Evolutionary conservation across 2,888 invertebrate species (phyloP).

Genomic region (Melolontha melolontha): DNA sequence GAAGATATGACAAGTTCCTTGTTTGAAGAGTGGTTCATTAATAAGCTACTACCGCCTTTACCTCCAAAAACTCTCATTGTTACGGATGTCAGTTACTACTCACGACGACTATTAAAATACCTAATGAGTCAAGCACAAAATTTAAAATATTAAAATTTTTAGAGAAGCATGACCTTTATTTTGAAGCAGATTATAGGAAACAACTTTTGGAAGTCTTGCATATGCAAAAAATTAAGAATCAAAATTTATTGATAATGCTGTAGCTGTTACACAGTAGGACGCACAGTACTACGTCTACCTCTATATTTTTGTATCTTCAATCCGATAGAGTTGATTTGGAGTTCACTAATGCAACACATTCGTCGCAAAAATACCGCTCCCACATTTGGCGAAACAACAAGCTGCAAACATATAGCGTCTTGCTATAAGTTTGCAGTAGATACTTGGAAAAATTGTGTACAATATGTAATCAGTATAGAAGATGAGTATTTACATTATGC

Average conservation of each 20-base stretch:
- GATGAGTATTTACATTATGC: background rate
- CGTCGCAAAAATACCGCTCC: conserved; percentile 1
- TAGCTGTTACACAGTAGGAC: background rate
- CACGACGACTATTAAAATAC: no score
- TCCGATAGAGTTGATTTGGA: conserved; percentile 1
- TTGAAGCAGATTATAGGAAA: background rate
- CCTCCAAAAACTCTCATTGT: no score
- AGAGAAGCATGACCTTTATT: no score
- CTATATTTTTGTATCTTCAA: conserved; percentile 7
- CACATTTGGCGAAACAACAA: conserved; percentile 10
- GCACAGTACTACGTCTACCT: conserved; percentile 8
- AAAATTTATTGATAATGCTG: conserved; percentile 8
- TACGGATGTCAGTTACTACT: no score
- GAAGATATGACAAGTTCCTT: no score
- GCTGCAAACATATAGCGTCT: background rate
- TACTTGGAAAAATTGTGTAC: conserved; percentile 4
- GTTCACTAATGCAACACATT: conserved; percentile 6
- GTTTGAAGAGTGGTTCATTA: no score
- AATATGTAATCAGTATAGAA: background rate
- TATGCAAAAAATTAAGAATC: background rate
- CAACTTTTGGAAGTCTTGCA: conserved; percentile 5
- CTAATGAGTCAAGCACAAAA: no score
- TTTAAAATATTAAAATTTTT: no score
- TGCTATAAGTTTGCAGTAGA: background rate
- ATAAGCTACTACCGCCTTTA: no score